These are phyloP conservation scores for Mesaphorura yosii DNA, from an alignment of 1,140 invertebrate genomes.

Conservation along the genomic window DNA sequence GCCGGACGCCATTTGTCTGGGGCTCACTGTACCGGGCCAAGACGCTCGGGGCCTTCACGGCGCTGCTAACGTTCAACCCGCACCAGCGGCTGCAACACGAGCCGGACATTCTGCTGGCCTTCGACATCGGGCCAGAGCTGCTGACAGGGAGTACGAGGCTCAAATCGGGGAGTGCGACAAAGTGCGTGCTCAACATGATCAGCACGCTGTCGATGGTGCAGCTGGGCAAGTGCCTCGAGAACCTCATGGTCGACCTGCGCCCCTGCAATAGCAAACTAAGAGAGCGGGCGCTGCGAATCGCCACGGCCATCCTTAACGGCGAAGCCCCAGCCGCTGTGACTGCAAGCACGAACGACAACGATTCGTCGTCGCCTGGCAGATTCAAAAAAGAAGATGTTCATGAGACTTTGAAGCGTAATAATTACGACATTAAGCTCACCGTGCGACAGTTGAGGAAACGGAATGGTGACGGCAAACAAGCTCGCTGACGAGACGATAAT, in stretches of 20 bases:
- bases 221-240: constrained; percentile 30
- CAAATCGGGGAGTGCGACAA: constrained; percentile 33
- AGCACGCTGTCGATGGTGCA: constrained; percentile 32
- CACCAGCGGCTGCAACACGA: constrained; percentile 9
- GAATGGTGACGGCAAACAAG: no score
- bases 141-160: constrained; percentile 33
- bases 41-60: constrained; percentile 13
- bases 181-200: constrained; percentile 33
- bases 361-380: no score
- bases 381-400: constrained; percentile 6
- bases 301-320: constrained; percentile 3
- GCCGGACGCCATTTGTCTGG: constrained; percentile 27
- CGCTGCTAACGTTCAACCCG: constrained; percentile 24
- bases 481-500: no score
- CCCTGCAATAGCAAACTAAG: constrained; percentile 30
- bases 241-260: constrained; percentile 32
- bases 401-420: constrained; percentile 5
- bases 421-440: constrained; percentile 22
- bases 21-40: constrained; percentile 21
- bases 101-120: constrained; percentile 17
- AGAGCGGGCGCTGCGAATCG: constrained; percentile 26
- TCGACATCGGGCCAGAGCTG: constrained; percentile 32
- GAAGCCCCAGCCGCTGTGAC: no score
- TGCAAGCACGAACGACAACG: no score
- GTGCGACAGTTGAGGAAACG: constrained; percentile 7